Evolutionary conservation across 1,140 invertebrate genomes (phyloP), one percentile per base, ranked within the genome.

Genomic region (Zaprionus africanus): DNA sequence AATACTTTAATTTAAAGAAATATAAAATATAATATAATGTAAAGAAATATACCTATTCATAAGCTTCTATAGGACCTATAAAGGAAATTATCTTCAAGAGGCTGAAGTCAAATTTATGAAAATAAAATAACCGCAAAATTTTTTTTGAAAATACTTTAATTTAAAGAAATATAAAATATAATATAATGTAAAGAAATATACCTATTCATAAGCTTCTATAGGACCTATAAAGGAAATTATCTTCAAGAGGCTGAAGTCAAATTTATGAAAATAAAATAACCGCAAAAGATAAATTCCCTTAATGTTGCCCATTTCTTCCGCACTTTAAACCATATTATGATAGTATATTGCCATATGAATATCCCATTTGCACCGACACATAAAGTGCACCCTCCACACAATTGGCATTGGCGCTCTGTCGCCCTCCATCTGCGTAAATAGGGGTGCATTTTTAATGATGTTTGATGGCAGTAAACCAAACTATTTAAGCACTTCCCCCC

Each of bases 361-460:
- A 46, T 17, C 9, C n/a, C n/a, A 17, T 6, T 46, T 17, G n/a
- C 41, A 34, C n/a, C 41, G 1, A n/a, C 13, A 59, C 5, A 7
- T 43, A 2, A 12, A 17, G 28, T 36, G 15, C 19, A n/a, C 12
- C 15, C 19, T 0, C 3, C 9, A 12, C 49, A 53, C 19, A 19
- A 6, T 17, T n/a, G n/a, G 2, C 3, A 7, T 31, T n/a, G 9
- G 4, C 28, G 22, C 43, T 7, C 28, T 58, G 38, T 19, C 13
- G 15, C 59, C 41, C 41, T n/a, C 7, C 13, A 53, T 11, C 31
- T 0, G 41, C 41, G 41, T n/a, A 64, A 43, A 70, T 24, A n/a
- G 53, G 60, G 60, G 54, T 75, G 71, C 59, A 74, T 78, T 74
- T 78, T 75, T 60, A 78, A 75, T 78, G 66, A 62, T 69, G 56